Percentiles rank a stretch among this genome's conserved stretches.
These are phyloP conservation scores for Pseudochaenichthys georgianus DNA, from an alignment of 2,797 vertebrate species.

Conservation along the genomic window DNA sequence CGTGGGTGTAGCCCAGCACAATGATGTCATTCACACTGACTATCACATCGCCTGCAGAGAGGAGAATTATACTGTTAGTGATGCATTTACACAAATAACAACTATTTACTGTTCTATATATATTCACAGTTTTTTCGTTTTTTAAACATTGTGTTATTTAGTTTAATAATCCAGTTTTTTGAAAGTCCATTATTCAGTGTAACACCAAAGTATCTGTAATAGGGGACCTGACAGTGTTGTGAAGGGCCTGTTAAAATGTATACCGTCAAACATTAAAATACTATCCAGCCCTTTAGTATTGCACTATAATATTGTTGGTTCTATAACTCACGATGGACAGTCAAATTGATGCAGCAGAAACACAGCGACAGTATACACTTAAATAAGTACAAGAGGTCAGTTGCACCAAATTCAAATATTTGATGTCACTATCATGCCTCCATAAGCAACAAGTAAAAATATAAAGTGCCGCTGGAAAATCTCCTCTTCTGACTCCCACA, in stretches of 20 bases:
- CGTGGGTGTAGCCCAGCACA: conserved; percentile 97
- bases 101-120: neutral
- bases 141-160: conserved; percentile 6
- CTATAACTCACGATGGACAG: too few relatives aligned
- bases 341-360: neutral
- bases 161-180: neutral
- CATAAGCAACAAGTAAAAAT: neutral
- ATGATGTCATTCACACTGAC: conserved; percentile 98
- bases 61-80: conserved; percentile 19
- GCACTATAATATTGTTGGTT: too few relatives aligned
- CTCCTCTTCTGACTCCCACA: neutral
- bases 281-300: too few relatives aligned
- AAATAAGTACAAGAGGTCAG: too few relatives aligned
- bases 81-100: conserved; percentile 6
- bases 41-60: conserved; percentile 92
- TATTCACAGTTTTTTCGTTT: too few relatives aligned
- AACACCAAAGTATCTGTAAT: neutral
- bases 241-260: too few relatives aligned
- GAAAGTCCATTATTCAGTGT: conserved; percentile 1
- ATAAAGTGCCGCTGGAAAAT: neutral
- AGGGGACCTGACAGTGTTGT: neutral
- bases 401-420: neutral
- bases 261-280: too few relatives aligned
- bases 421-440: neutral
- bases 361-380: neutral